Evolutionary conservation across 2,797 vertebrate species (phyloP), one percentile per base, ranked within the genome.

Genomic region (Sebastes oblongus): DNA sequence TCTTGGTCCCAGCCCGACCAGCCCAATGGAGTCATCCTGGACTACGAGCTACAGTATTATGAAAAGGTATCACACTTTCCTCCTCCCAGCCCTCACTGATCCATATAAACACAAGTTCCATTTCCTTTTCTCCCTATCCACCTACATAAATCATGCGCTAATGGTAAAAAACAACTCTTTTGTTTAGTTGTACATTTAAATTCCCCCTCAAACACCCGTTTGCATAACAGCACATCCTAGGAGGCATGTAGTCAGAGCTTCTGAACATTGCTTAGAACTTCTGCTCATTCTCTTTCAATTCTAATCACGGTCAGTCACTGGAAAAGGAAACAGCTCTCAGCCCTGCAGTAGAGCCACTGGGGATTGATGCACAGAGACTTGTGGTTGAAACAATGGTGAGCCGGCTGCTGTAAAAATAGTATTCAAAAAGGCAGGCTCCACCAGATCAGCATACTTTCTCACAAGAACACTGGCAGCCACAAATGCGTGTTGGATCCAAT

Each of bases 1-100:
- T 98, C 98, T 0, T 99, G 98, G 98, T 99, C 98, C 66, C 98
- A 99, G 88, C 98, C 98, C 0, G 98, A 99, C 94, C 98, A 99
- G 87, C 98, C 98, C 55, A 99, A 99, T 0, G 98, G 98, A 6
- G 96, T 99, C 92, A 99, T 99, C 91, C 94, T 99, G 91, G 98
- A 99, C 93, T 99, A 99, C 0, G 98, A 99, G 81, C 95, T 99
- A 4, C 97, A 98, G 82, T 98, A 97, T 64, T 99, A 99, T 9
- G 97, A 99, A 86, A 99, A 99, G 98, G 98, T 99, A 97, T 24
- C 54, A 20, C 25, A 56, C 5, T 16, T 32, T 61, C 10, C 50
- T 32, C 70, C 67, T 59, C 52, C 18, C 32, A 22, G 25, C 66
- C 8, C n/a, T 34, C 25, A 14, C 50, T 70, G 4, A 69, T 73